These are phyloP conservation scores for Epinotia nisella DNA, from an alignment of 2,888 invertebrate genomes.

Conservation along the genomic window DNA sequence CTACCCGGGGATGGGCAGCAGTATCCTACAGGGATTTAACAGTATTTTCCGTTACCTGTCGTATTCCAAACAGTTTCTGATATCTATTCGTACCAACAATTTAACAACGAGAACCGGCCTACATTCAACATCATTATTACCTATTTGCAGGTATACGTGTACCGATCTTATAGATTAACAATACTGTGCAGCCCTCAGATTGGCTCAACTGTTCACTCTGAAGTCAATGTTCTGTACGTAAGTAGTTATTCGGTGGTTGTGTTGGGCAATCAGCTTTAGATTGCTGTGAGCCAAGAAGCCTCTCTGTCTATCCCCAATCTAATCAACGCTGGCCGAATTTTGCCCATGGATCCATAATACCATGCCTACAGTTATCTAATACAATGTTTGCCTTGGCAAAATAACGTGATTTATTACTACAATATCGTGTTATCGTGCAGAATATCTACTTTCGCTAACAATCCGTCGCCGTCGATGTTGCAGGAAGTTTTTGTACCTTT, in stretches of 20 bases:
- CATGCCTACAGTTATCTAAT: constrained; percentile 8
- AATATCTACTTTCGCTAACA: not conserved
- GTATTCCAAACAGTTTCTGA: too few relatives aligned
- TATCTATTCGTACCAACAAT: too few relatives aligned
- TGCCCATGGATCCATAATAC: constrained; percentile 31
- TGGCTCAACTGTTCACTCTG: constrained; percentile 24
- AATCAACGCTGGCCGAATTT: constrained; percentile 40
- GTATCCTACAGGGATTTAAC: too few relatives aligned
- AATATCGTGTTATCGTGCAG: not conserved
- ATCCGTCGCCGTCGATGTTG: not conserved
- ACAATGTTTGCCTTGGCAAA: not conserved
- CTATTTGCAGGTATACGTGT: too few relatives aligned
- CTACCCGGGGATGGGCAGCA: too few relatives aligned
- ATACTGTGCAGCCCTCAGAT: too few relatives aligned
- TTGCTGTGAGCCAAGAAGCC: constrained; percentile 44
- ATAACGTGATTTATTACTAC: constrained; percentile 10
- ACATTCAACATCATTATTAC: too few relatives aligned
- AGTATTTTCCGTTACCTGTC: too few relatives aligned
- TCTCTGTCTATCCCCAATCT: constrained; percentile 44
- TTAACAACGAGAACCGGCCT: too few relatives aligned
- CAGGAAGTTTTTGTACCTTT: too few relatives aligned
- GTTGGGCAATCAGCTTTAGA: constrained; percentile 39
- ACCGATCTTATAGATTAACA: too few relatives aligned
- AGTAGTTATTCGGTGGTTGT: constrained; percentile 3
- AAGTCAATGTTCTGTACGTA: not conserved